Conservation (phyloP, 2,888 invertebrate genomes). For the Allolobophora icterica region DNA sequence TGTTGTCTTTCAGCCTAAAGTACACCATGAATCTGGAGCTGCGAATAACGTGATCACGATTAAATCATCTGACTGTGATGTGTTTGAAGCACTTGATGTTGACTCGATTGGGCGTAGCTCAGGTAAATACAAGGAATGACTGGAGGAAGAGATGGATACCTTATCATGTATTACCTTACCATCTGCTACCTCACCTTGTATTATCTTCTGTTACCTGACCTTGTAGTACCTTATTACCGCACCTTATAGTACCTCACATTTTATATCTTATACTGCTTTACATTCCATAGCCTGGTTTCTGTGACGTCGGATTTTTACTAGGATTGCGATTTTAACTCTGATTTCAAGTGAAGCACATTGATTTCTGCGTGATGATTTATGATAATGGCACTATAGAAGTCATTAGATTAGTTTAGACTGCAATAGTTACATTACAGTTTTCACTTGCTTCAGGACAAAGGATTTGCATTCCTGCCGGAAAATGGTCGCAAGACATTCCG, state of each 20-base stretch:
- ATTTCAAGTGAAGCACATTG: too few species aligned
- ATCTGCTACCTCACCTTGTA: background rate
- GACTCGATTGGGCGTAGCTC: constrained; percentile 68
- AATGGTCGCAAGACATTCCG: constrained; percentile 21
- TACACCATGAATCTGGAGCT: constrained; percentile 72
- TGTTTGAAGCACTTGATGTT: constrained; percentile 92
- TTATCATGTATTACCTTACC: background rate
- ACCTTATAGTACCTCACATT: too few species aligned
- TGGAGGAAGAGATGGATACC: background rate
- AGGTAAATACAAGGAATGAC: constrained; percentile 26
- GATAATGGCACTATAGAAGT: too few species aligned
- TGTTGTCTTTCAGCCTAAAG: background rate
- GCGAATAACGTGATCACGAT: constrained; percentile 91
- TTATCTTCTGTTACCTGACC: too few species aligned
- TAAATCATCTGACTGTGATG: constrained; percentile 93
- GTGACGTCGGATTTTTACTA: too few species aligned
- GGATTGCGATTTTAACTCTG: too few species aligned
- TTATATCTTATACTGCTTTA: too few species aligned
- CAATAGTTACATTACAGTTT: background rate
- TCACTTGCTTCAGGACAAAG: background rate
- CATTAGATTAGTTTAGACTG: background rate
- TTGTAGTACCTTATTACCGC: too few species aligned
- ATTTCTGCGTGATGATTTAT: too few species aligned
- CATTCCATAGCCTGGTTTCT: too few species aligned
- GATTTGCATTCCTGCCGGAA: background rate